Base-by-base conservation (phyloP, 2,797 vertebrate genomes). In the Echeneis naucrates region DNA sequence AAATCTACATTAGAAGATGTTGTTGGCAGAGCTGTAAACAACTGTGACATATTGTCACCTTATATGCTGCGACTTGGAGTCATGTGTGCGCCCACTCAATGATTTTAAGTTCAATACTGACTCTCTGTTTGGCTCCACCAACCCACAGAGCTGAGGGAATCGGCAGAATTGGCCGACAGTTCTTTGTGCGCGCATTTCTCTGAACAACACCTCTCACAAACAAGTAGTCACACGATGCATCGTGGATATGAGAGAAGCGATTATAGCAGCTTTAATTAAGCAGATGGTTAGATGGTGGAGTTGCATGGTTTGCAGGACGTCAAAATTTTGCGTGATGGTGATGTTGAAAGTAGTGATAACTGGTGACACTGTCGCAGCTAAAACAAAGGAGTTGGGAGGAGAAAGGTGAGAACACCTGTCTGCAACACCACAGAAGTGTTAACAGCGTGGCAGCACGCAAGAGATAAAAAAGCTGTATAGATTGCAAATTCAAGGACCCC, bases 321-420 rank as follows among this genome's bases (percentile, higher is more conserved):
- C n/a, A 14, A 47, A 19, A 60, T 12, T 53, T 6, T 42, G 48
- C 38, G 8, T 4, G 35, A 52, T 19, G 10, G 53, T 70, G 3
- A 55, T 8, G 24, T 70, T 64, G 23, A 48, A 33, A 61, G 35
- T 4, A 21, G 27, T 19, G 24, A 57, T n/a, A 50, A 60, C 32
- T 56, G 44, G 55, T 70, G 67, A 68, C 59, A 61, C 51, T 59
- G 63, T 78, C 76, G 52, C 53, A 52, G 56, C 37, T 53, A 47
- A 58, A 59, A 16, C 50, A 32, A 63, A 71, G 8, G 63, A 77
- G 74, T 53, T 75, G 62, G 55, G 32, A 69, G 55, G n/a, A 76
- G 58, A 59, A 60, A 45, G 47, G 54, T 65, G 62, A 66, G 27
- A 86, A 84, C 68, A 82, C 42, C 84, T 75, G 69, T 55, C 24